A percentile compares a stretch with the other conserved stretches of the same genome.
Conservation (phyloP, 2,888 invertebrate species). For the Pantelozetes paolii region DNA sequence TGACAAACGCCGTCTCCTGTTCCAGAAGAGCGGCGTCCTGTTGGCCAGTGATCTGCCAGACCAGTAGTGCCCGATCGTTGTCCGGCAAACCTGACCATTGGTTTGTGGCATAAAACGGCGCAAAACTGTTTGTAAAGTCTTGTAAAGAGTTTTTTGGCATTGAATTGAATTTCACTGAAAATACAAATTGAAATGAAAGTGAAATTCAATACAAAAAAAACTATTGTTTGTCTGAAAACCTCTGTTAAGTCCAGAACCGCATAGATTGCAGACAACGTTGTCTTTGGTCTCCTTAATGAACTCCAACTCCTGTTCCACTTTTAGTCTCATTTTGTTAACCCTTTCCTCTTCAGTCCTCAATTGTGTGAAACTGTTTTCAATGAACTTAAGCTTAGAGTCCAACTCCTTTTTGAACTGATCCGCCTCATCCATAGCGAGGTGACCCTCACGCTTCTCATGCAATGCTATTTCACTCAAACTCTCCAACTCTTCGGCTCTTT, state of each 20-base stretch:
- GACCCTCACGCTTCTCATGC: constrained; percentile 41
- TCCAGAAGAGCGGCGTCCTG: constrained; percentile 40
- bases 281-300: constrained; percentile 32
- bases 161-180: neutral
- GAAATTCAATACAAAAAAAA: neutral
- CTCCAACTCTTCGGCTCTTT: constrained; percentile 41
- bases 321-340: constrained; percentile 9
- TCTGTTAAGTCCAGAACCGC: constrained; percentile 31
- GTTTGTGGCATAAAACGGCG: neutral
- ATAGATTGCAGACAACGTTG: constrained; percentile 41
- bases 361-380: constrained; percentile 32
- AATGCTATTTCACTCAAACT: constrained; percentile 39
- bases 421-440: constrained; percentile 38
- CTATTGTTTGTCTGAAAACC: neutral
- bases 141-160: neutral
- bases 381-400: constrained; percentile 11
- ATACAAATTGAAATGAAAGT: neutral
- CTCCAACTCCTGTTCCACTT: constrained; percentile 39
- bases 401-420: constrained; percentile 31
- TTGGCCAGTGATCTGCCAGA: constrained; percentile 42
- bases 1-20: constrained; percentile 42
- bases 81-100: neutral
- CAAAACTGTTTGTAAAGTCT: neutral
- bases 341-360: constrained; percentile 14
- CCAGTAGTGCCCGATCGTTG: constrained; percentile 29